Percentiles rank a stretch among this genome's conserved stretches.
phyloP scores from a whole-genome alignment of 2,113 vertebrate genomes.

The Abramis brama region DNA sequence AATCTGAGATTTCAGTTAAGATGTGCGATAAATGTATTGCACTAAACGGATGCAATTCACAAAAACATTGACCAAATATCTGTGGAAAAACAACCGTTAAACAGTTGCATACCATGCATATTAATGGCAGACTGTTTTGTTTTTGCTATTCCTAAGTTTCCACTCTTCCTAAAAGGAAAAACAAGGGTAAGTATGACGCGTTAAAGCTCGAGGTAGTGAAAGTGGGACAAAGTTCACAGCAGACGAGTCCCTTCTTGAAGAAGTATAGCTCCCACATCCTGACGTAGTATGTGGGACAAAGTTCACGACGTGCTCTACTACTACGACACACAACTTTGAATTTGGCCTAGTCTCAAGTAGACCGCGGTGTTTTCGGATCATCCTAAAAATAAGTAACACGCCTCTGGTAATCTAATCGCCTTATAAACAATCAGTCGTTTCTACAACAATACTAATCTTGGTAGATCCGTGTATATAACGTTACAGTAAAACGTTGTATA shows the following conservation, averaged over 20 bases:
- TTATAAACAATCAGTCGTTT: background rate
- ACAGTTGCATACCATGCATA: background rate
- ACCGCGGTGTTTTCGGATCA: slow-evolving; percentile 4
- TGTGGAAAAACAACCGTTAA: background rate
- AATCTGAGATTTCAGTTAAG: background rate
- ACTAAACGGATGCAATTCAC: background rate
- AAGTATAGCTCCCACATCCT: background rate
- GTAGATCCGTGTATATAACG: background rate
- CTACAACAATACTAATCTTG: too few species aligned
- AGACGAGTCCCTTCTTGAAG: slow-evolving; percentile 8
- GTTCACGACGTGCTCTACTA: slow-evolving; percentile 31
- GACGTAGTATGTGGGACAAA: slow-evolving; percentile 51
- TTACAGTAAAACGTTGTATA: background rate
- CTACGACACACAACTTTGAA: background rate
- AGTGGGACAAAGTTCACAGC: slow-evolving; percentile 72
- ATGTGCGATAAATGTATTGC: background rate
- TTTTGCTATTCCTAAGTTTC: slow-evolving; percentile 1
- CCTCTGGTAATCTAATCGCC: background rate
- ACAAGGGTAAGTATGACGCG: background rate
- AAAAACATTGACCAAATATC: background rate
- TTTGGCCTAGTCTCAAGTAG: slow-evolving; percentile 27
- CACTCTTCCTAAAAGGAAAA: background rate
- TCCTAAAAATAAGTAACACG: slow-evolving; percentile 11
- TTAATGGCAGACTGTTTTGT: slow-evolving; percentile 19
- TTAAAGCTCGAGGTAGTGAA: slow-evolving; percentile 11